phyloP scores from a whole-genome alignment of 2,797 vertebrate species.

The Delichon dasypus region DNA sequence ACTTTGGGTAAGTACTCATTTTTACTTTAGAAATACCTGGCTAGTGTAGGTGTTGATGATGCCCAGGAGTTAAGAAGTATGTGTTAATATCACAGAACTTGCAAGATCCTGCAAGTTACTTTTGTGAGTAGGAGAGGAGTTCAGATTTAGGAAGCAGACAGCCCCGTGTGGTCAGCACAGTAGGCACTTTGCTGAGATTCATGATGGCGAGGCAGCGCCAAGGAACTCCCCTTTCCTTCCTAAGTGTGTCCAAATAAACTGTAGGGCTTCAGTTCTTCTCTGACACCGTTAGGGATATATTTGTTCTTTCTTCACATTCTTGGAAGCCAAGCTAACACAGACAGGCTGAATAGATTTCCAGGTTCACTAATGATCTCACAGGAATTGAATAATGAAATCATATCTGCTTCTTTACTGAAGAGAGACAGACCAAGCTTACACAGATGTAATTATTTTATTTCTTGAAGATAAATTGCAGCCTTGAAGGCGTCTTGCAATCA shows the following conservation, averaged over 20 bases:
- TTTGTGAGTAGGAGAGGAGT: not conserved
- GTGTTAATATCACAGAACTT: not conserved
- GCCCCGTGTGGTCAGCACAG: not conserved
- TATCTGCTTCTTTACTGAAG: conserved; percentile 35
- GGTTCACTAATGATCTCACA: conserved; percentile 60
- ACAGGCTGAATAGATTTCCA: conserved; percentile 50
- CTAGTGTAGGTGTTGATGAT: not conserved
- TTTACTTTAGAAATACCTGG: not conserved
- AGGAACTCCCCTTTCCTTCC: not conserved
- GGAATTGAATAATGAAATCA: conserved; percentile 54
- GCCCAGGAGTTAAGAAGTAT: conserved; percentile 1
- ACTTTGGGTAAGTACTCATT: not conserved
- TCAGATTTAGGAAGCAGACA: not conserved
- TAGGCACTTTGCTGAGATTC: not conserved
- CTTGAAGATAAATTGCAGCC: conserved; percentile 62
- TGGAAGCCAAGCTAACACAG: conserved; percentile 22
- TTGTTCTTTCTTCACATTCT: not conserved
- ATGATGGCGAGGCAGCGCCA: not conserved
- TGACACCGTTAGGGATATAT: not conserved
- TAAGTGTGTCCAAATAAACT: not conserved
- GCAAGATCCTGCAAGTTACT: not conserved
- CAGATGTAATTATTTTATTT: conserved; percentile 47
- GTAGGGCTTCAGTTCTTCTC: not conserved
- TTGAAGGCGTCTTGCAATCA: conserved; percentile 59
- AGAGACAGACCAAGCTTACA: conserved; percentile 31